phyloP scores from a whole-genome alignment of 1,140 invertebrate genomes.

The Diachasmimorpha longicaudata region DNA sequence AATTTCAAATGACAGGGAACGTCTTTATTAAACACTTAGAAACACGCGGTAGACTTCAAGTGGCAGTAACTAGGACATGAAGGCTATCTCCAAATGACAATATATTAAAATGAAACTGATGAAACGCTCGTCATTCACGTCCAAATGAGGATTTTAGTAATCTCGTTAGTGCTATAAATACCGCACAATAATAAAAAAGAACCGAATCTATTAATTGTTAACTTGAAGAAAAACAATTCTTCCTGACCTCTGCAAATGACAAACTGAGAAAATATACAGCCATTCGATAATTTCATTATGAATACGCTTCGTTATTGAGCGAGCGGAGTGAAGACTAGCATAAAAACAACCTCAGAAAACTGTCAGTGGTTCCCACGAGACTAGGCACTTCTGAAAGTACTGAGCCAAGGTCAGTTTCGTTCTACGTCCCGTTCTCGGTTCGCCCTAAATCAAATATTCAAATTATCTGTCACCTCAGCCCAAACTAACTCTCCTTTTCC shows the following conservation, averaged over 20 bases:
- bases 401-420: neutral
- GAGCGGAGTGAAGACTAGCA: neutral
- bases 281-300: neutral
- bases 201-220: no score
- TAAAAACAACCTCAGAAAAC: neutral
- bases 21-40: no score
- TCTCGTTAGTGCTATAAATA: no score
- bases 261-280: neutral
- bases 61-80: no score
- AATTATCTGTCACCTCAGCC: neutral
- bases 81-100: no score
- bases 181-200: no score
- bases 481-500: neutral
- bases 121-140: no score
- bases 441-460: neutral
- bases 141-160: no score
- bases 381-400: neutral
- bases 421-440: neutral
- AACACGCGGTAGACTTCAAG: no score
- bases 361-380: neutral
- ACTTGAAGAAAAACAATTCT: neutral
- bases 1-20: no score
- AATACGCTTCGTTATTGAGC: neutral
- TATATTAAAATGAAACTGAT: no score
- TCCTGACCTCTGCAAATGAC: neutral